phyloP scores from a whole-genome alignment of 2,797 vertebrate species.

The Sebastes nivosus region DNA sequence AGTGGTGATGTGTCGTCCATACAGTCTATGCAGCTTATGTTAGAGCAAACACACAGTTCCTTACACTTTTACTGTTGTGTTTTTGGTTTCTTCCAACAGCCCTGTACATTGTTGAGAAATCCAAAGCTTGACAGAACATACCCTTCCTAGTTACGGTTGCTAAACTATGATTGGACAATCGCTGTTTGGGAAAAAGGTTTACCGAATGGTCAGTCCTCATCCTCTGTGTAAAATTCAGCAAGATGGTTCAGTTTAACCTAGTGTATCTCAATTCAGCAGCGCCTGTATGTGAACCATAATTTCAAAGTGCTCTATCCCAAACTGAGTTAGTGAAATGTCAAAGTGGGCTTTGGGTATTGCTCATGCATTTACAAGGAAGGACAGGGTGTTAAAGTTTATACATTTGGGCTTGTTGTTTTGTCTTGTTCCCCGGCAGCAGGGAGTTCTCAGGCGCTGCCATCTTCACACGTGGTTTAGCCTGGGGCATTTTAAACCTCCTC shows the following conservation, averaged over 20 bases:
- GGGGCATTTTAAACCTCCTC: slow-evolving; percentile 64
- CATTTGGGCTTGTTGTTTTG: slow-evolving; percentile 71
- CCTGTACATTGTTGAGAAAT: not conserved
- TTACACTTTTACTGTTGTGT: not conserved
- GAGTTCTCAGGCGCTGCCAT: slow-evolving; percentile 64
- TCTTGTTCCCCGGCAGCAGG: slow-evolving; percentile 68
- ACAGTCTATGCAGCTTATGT: not conserved
- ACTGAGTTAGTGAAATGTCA: slow-evolving; percentile 58
- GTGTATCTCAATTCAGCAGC: not conserved
- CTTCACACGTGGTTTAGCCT: slow-evolving; percentile 70
- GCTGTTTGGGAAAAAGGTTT: not conserved
- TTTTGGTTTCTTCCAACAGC: not conserved
- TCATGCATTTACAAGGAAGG: slow-evolving; percentile 60
- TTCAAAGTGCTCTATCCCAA: slow-evolving; percentile 40
- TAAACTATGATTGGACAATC: not conserved
- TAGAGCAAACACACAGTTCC: not conserved
- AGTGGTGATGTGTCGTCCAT: too few relatives aligned
- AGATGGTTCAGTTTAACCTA: slow-evolving; percentile 25
- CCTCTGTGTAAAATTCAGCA: not conserved
- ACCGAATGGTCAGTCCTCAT: not conserved
- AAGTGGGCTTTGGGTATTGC: slow-evolving; percentile 54
- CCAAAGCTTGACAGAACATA: not conserved
- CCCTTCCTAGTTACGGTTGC: not conserved
- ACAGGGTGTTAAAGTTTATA: slow-evolving; percentile 70
- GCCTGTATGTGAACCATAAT: slow-evolving; percentile 2